A percentile compares a stretch with the other conserved stretches of the same genome.
Conservation (phyloP, 2,888 invertebrate species). For the Selenia dentaria region DNA sequence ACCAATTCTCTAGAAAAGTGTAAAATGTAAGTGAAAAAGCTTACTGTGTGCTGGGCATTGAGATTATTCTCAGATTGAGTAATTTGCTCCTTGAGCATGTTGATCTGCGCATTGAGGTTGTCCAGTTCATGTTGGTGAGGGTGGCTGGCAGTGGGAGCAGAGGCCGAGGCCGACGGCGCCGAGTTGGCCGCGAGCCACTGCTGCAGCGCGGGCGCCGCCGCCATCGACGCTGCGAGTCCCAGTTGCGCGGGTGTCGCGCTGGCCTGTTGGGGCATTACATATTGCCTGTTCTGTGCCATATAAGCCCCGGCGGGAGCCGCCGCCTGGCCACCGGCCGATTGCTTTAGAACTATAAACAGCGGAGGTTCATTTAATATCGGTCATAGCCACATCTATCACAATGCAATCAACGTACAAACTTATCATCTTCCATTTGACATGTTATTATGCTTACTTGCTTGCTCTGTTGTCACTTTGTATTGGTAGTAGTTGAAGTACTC, state of each 20-base stretch:
- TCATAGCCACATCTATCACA: slow-evolving; percentile 60
- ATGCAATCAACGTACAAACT: slow-evolving; percentile 69
- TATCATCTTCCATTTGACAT: slow-evolving; percentile 59
- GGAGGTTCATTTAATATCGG: slow-evolving; percentile 73
- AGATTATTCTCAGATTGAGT: slow-evolving; percentile 98
- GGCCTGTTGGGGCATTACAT: slow-evolving; percentile 85
- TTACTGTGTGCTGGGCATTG: slow-evolving; percentile 96
- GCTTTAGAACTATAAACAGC: slow-evolving; percentile 90
- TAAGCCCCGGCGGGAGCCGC: slow-evolving; percentile 81
- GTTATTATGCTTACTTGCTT: slow-evolving; percentile 91
- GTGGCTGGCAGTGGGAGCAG: slow-evolving; percentile 4
- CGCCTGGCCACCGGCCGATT: slow-evolving; percentile 85
- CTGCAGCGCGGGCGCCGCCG: slow-evolving; percentile 75
- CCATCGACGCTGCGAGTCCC: slow-evolving; percentile 81
- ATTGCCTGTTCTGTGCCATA: slow-evolving; percentile 85
- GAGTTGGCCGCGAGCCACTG: slow-evolving; percentile 77
- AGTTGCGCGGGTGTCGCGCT: slow-evolving; percentile 83
- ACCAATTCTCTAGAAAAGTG: background rate
- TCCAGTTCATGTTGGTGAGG: slow-evolving; percentile 70
- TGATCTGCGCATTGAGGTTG: slow-evolving; percentile 90
- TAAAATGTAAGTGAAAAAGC: slow-evolving; percentile 32
- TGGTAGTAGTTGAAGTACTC: slow-evolving; percentile 98
- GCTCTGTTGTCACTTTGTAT: slow-evolving; percentile 97
- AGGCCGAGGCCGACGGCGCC: slow-evolving; percentile 48
- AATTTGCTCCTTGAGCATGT: slow-evolving; percentile 94